Evolutionary conservation across 2,888 invertebrate species (phyloP).

Genomic region (Pedicia rivosa): DNA sequence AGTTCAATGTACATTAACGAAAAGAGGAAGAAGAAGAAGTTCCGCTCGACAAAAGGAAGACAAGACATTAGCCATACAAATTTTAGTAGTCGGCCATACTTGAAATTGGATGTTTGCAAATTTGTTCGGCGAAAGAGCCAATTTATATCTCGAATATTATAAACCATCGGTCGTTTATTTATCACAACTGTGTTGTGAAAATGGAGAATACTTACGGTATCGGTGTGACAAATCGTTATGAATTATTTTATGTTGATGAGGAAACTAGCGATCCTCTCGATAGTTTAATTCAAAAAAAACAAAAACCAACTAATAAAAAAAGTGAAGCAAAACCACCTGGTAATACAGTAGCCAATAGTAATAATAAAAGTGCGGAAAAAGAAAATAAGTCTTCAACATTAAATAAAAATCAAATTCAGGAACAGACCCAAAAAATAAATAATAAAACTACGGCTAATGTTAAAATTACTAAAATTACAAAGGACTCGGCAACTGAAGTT

Average conservation of each 20-base stretch:
- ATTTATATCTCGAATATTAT: too few relatives aligned
- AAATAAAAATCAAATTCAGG: slow-evolving; percentile 5
- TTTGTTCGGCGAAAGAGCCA: too few relatives aligned
- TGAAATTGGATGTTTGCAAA: too few relatives aligned
- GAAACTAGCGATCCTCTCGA: slow-evolving; percentile 5
- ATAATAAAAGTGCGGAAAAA: slow-evolving; percentile 4
- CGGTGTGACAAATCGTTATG: slow-evolving; percentile 3
- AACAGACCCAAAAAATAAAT: too few relatives aligned
- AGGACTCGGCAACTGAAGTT: too few relatives aligned
- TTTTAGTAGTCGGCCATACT: too few relatives aligned
- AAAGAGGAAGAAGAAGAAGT: too few relatives aligned
- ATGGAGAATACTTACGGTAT: slow-evolving; percentile 5
- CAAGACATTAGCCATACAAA: too few relatives aligned
- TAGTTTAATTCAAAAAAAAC: background rate
- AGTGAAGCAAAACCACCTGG: background rate
- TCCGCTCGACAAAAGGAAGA: too few relatives aligned
- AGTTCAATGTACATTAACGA: too few relatives aligned
- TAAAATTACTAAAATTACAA: too few relatives aligned
- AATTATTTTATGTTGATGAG: slow-evolving; percentile 3
- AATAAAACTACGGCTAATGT: background rate
- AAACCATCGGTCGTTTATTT: too few relatives aligned
- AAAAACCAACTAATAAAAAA: slow-evolving; percentile 1
- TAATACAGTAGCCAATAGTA: background rate
- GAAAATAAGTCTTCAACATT: slow-evolving; percentile 3
- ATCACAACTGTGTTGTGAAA: slow-evolving; percentile 5